Conservation (phyloP, 2,797 vertebrate genomes). For the Monodelphis domestica region DNA sequence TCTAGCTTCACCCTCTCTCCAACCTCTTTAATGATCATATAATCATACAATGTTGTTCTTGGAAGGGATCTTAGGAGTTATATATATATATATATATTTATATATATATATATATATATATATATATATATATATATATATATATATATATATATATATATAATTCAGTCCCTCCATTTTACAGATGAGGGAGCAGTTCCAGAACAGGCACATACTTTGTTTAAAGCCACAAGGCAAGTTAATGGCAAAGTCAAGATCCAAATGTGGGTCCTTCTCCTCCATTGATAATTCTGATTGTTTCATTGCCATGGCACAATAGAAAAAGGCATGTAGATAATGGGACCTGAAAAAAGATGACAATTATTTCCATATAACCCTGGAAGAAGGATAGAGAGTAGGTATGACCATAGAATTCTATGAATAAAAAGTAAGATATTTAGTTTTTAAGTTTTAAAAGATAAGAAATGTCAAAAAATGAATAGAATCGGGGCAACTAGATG, state of each 20-base stretch:
- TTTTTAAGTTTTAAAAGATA: background rate
- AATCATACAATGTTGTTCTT: background rate
- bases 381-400: background rate
- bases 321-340: background rate
- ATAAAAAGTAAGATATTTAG: background rate
- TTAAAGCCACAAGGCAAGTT: background rate
- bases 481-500: no score
- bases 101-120: no score
- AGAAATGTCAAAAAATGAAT: background rate
- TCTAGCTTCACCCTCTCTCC: background rate
- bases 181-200: background rate
- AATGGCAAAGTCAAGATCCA: background rate
- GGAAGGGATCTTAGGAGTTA: background rate
- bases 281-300: background rate
- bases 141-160: no score
- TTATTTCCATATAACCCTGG: constrained; percentile 22
- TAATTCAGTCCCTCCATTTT: background rate
- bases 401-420: background rate
- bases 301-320: background rate
- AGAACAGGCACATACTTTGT: background rate
- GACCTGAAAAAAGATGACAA: background rate
- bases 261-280: background rate
- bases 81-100: no score
- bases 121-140: no score
- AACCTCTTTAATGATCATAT: background rate